Conservation (phyloP, 2,888 invertebrate genomes). For the Xestia xanthographa region DNA sequence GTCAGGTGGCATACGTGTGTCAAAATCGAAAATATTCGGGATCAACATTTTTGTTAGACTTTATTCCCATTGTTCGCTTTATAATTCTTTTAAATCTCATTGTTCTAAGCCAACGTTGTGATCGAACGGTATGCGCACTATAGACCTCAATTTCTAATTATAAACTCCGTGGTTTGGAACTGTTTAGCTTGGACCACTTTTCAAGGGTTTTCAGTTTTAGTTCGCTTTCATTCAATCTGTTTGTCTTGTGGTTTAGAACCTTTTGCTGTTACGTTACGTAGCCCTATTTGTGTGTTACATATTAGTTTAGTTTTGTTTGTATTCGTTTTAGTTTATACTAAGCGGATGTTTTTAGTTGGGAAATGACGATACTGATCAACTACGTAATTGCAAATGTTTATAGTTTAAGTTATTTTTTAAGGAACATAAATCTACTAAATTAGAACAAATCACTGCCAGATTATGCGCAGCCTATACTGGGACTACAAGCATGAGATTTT, state of each 20-base stretch:
- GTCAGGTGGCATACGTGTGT: too few species aligned
- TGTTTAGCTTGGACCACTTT: conserved; percentile 24
- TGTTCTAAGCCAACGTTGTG: too few species aligned
- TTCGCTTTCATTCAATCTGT: conserved; percentile 37
- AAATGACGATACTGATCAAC: neutral
- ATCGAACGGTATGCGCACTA: neutral
- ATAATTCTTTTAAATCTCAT: too few species aligned
- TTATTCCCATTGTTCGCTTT: too few species aligned
- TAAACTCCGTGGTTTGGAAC: conserved; percentile 17
- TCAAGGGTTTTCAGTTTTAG: conserved; percentile 33
- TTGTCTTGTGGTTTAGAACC: conserved; percentile 31
- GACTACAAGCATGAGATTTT: too few species aligned
- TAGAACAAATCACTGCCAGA: too few species aligned
- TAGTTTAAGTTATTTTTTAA: too few species aligned
- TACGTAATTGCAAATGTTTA: neutral
- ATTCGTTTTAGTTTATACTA: conserved; percentile 11
- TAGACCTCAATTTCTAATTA: conserved; percentile 39
- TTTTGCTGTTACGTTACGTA: conserved; percentile 6
- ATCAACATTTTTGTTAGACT: too few species aligned
- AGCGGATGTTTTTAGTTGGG: neutral
- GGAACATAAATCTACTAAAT: too few species aligned
- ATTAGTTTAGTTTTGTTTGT: conserved; percentile 51
- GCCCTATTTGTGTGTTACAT: conserved; percentile 15
- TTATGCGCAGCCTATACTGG: too few species aligned
- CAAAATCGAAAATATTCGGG: too few species aligned